These are phyloP conservation scores for Danio aesculapii DNA, from an alignment of 2,797 vertebrate genomes.

Conservation along the genomic window DNA sequence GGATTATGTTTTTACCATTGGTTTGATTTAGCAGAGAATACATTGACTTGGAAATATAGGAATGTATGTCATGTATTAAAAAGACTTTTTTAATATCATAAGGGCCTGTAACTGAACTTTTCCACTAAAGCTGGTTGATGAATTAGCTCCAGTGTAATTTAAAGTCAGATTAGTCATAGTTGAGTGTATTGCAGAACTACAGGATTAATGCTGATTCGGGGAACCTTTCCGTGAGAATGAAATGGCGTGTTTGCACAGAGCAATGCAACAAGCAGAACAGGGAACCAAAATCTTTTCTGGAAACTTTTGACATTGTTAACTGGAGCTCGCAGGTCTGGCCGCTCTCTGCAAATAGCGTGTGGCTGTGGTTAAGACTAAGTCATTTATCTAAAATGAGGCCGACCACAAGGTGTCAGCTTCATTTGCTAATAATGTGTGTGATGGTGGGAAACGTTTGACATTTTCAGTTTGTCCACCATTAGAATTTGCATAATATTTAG, in stretches of 20 bases:
- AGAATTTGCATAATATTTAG: too few relatives aligned
- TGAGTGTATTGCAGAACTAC: neutral
- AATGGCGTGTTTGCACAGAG: neutral
- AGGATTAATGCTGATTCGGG: neutral
- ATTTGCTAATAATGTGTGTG: neutral
- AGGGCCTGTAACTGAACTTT: neutral
- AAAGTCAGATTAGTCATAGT: neutral
- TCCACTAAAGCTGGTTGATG: neutral
- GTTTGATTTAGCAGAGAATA: neutral
- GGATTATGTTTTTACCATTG: neutral
- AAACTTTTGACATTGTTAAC: neutral
- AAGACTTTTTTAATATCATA: neutral
- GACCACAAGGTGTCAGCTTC: neutral
- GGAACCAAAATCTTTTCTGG: neutral
- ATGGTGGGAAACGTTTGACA: neutral
- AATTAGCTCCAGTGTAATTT: neutral
- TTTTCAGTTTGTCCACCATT: neutral
- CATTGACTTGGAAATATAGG: neutral
- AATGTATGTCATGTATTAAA: neutral
- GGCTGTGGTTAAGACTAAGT: neutral
- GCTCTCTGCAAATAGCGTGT: too few relatives aligned
- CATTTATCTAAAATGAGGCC: neutral
- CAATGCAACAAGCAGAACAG: neutral
- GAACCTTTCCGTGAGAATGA: constrained; percentile 3
- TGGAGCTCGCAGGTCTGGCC: neutral